These are phyloP conservation scores for Aporophyla lueneburgensis DNA, from an alignment of 2,888 invertebrate species.

Conservation along the genomic window DNA sequence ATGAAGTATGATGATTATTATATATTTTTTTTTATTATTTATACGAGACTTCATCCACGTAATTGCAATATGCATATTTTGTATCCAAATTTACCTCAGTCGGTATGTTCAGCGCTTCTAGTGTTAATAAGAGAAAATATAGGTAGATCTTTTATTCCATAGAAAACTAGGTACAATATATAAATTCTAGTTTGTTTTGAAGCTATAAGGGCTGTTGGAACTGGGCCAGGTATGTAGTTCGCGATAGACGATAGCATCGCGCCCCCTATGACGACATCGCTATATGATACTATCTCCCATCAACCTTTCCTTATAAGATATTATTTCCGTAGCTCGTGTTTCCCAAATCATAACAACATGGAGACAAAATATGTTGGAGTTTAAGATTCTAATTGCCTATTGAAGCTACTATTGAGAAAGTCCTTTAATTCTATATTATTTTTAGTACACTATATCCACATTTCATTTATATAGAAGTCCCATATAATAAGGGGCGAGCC, in stretches of 20 bases:
- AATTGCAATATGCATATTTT: no score
- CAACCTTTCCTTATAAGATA: neutral
- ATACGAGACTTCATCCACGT: no score
- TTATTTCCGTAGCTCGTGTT: neutral
- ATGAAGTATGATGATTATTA: no score
- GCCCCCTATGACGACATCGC: slow-evolving; percentile 14
- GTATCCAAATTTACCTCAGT: no score
- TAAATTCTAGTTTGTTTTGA: neutral
- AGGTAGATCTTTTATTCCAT: neutral
- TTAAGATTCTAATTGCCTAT: neutral
- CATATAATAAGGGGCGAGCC: neutral
- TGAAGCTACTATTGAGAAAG: neutral
- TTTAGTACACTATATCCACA: neutral
- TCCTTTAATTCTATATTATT: neutral
- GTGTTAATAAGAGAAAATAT: neutral
- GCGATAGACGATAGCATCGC: neutral
- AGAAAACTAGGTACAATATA: neutral
- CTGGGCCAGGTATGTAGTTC: slow-evolving; percentile 8
- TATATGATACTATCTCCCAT: neutral
- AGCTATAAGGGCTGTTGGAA: slow-evolving; percentile 19
- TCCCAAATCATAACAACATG: neutral
- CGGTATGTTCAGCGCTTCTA: no score
- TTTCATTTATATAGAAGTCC: neutral
- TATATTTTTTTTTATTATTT: no score
- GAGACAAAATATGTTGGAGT: neutral